Base-by-base conservation (phyloP, 2,797 vertebrate species). In the Simalia tracyae region DNA sequence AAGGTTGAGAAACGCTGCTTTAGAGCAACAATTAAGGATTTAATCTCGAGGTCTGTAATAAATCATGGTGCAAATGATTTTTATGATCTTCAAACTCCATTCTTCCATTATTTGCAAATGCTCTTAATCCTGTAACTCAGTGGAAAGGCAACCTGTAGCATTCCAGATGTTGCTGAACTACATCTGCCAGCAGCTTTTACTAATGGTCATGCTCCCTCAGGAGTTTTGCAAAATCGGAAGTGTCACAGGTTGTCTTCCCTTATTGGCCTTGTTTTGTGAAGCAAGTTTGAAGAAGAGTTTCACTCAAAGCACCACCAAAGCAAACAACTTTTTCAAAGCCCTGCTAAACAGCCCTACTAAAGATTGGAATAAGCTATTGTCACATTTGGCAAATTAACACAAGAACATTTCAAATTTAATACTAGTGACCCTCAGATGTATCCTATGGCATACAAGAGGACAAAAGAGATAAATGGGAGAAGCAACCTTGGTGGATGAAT, bases 391-490 rank as follows among this genome's bases (percentile, higher is more conserved):
- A 60, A 46, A 5, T 5, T 50, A n/a, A 1, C 15, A 11, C n/a
- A 91, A 56, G 42, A 22, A 63, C 68, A 31, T 88, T 61, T 88
- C 86, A 54, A 84, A 63, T 61, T 28, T 59, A 46, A 60, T 56
- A 11, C n/a, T 36, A 88, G 12, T 81, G 68, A 24, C n/a, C 56
- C 60, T 17, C 66, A 54, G 17, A 59, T 17, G 64, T 64, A 86
- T 56, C 56, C 72, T 72, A 19, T 19, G 56, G 60, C 63, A 90
- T 19, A 54, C 28, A 81, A 57, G 5, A 81, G 15, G 24, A 90
- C 19, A 36, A 91, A 86, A 94, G 89, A 94, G 89, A 95, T 94
- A 95, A 94, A 93, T 91, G 86, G 88, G 86, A 76, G 93, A 85
- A 93, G 87, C 68, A 92, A 94, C 92, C 90, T 87, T 9, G 60